phyloP scores from a whole-genome alignment of 2,113 vertebrate species.

The Struthio camelus region DNA sequence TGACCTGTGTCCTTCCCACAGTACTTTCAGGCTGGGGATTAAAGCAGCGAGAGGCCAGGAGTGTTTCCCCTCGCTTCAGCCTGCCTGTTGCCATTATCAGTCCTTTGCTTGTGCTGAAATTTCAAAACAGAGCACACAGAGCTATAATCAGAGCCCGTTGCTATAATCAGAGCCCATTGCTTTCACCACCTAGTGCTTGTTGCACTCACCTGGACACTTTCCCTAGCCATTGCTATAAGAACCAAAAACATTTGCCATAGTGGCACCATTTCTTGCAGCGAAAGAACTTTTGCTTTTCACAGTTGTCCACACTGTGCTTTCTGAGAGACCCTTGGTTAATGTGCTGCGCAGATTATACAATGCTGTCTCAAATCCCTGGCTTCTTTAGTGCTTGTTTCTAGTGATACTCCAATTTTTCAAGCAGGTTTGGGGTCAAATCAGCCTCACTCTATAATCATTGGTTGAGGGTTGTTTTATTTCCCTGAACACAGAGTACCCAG shows the following conservation, averaged over 20 bases:
- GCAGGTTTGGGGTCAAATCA: conserved; percentile 14
- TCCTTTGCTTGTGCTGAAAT: not conserved
- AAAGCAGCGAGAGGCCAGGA: not conserved
- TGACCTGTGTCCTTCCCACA: not conserved
- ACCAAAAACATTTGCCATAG: not conserved
- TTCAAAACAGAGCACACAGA: not conserved
- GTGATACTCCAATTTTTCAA: not conserved
- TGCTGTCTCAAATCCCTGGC: not conserved
- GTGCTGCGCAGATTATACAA: fast-evolving
- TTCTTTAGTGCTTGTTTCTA: not conserved
- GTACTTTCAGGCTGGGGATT: not conserved
- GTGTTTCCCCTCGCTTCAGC: not conserved
- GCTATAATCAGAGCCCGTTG: not conserved
- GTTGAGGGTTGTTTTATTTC: conserved; percentile 36
- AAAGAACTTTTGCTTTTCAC: not conserved
- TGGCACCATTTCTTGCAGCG: not conserved
- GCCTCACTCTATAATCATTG: not conserved
- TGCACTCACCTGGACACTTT: not conserved
- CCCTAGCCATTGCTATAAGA: not conserved
- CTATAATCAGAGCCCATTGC: not conserved
- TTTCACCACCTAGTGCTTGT: not conserved
- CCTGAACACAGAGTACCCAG: conserved; percentile 21
- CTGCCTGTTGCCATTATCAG: not conserved
- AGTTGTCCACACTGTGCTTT: not conserved
- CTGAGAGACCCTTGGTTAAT: not conserved